Percentiles rank a stretch among this genome's conserved stretches.
phyloP scores from a whole-genome alignment of 2,113 vertebrate species.

The Shinisaurus crocodilurus region DNA sequence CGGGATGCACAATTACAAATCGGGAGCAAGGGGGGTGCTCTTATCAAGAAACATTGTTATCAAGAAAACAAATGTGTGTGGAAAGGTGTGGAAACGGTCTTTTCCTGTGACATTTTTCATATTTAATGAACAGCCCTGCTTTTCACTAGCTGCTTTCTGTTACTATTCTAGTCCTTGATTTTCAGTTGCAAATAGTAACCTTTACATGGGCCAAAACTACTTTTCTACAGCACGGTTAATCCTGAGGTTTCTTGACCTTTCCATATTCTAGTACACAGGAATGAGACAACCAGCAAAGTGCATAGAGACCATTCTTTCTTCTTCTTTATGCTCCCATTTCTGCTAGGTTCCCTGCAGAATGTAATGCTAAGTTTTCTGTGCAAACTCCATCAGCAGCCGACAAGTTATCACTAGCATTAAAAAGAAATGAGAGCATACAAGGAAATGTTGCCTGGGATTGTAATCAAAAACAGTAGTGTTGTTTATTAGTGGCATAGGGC shows the following conservation, averaged over 20 bases:
- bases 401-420: rapidly evolving
- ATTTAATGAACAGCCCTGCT: rapidly evolving
- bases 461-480: rapidly evolving
- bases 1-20: neutral
- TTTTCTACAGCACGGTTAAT: rapidly evolving
- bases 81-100: too few relatives aligned
- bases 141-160: neutral
- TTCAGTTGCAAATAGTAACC: neutral
- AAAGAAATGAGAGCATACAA: rapidly evolving
- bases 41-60: too few relatives aligned
- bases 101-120: neutral
- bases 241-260: neutral
- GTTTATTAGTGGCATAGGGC: neutral
- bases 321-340: neutral
- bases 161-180: rapidly evolving
- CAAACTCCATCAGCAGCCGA: rapidly evolving
- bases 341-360: neutral
- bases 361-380: rapidly evolving
- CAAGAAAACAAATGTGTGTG: neutral
- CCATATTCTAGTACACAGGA: neutral
- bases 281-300: neutral
- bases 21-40: neutral
- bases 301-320: neutral
- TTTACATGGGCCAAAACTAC: neutral
- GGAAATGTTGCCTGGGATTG: neutral